Conservation (phyloP, 2,888 invertebrate species). For the Mesorhabditis sp. region DNA sequence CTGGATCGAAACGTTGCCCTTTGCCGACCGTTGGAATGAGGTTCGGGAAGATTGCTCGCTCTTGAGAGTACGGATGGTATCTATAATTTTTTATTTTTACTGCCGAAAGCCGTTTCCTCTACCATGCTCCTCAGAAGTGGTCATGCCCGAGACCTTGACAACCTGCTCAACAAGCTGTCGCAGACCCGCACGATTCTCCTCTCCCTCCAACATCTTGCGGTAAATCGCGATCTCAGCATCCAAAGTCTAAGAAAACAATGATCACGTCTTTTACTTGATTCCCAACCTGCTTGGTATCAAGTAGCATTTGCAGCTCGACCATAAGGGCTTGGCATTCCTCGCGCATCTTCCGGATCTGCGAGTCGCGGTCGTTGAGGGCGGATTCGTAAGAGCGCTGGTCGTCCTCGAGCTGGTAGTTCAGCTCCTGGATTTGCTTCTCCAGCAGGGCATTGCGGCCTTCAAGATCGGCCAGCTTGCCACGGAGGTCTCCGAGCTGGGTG, state of each 20-base stretch:
- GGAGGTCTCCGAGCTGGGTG: constrained; percentile 59
- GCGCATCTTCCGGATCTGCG: constrained; percentile 59
- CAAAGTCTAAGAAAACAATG: constrained; percentile 52
- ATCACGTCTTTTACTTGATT: neutral
- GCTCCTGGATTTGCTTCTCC: constrained; percentile 62
- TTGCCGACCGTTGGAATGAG: constrained; percentile 63
- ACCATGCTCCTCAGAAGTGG: constrained; percentile 52
- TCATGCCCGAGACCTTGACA: constrained; percentile 56
- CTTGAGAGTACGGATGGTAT: constrained; percentile 52
- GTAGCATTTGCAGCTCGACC: constrained; percentile 59
- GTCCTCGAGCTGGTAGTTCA: constrained; percentile 62
- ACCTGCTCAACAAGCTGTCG: constrained; percentile 58
- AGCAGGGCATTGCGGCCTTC: constrained; percentile 62
- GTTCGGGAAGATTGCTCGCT: constrained; percentile 63
- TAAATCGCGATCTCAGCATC: constrained; percentile 66
- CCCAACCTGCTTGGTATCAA: constrained; percentile 62
- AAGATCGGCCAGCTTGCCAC: constrained; percentile 60
- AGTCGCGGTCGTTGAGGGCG: constrained; percentile 59
- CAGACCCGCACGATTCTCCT: constrained; percentile 62
- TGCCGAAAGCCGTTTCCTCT: neutral
- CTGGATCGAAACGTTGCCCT: constrained; percentile 62
- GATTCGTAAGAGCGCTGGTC: constrained; percentile 61
- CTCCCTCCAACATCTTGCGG: constrained; percentile 64
- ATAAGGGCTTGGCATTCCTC: constrained; percentile 60
- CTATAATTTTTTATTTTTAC: constrained; percentile 22